Evolutionary conservation across 2,888 invertebrate genomes (phyloP).

Genomic region (Agapostemon virescens): DNA sequence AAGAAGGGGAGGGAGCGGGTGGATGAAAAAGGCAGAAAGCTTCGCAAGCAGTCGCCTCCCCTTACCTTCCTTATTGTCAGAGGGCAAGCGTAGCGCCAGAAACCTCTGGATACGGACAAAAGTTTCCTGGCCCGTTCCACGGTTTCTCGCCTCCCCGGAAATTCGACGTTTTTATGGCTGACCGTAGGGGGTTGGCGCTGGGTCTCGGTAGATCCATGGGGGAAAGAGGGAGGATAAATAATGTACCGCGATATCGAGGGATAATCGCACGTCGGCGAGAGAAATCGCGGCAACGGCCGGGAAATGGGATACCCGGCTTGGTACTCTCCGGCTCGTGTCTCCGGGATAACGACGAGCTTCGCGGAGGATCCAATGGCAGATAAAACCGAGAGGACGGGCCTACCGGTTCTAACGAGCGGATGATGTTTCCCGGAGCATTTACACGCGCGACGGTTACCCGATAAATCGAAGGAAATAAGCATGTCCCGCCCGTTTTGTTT

Average conservation of each 20-base stretch:
- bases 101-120: conserved; percentile 52
- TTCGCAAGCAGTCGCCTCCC: conserved; percentile 53
- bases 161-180: conserved; percentile 52
- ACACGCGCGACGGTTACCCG: conserved; percentile 18
- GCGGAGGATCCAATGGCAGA: conserved; percentile 27
- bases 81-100: conserved; percentile 53
- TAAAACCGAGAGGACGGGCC: conserved; percentile 22
- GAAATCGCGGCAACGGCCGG: conserved; percentile 62
- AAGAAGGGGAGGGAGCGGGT: conserved; percentile 20
- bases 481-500: neutral
- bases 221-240: conserved; percentile 66
- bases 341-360: conserved; percentile 24
- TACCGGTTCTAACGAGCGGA: conserved; percentile 26
- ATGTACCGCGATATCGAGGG: conserved; percentile 69
- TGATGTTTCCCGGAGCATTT: conserved; percentile 37
- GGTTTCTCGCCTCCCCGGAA: conserved; percentile 61
- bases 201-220: neutral
- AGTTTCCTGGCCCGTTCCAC: conserved; percentile 52
- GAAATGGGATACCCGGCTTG: conserved; percentile 30
- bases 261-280: conserved; percentile 68
- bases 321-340: conserved; percentile 4
- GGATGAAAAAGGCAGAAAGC: conserved; percentile 46
- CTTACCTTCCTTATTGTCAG: conserved; percentile 60
- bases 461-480: conserved; percentile 41
- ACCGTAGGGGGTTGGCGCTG: conserved; percentile 5